Evolutionary conservation across 2,888 invertebrate genomes (phyloP).

Genomic region (Seladonia tumulorum): DNA sequence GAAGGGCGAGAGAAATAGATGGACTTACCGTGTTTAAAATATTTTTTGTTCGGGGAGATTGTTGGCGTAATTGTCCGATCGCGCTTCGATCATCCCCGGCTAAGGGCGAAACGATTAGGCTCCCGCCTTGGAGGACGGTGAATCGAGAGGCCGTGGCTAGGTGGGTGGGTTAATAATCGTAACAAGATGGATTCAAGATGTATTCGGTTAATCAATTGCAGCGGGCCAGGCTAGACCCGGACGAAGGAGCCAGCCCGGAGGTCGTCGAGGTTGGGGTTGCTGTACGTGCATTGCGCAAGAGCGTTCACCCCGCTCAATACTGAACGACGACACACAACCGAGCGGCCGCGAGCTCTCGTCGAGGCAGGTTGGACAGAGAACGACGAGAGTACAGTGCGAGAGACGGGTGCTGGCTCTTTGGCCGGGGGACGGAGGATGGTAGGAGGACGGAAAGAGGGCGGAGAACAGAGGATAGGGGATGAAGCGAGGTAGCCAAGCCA

Average conservation of each 20-base stretch:
- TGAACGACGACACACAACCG: conserved; percentile 67
- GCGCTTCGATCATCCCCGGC: background rate
- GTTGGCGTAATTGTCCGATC: background rate
- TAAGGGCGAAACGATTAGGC: background rate
- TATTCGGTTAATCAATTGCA: conserved; percentile 68
- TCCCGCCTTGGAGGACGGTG: background rate
- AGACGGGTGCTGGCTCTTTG: conserved; percentile 2
- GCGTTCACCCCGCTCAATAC: conserved; percentile 84
- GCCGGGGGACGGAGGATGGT: conserved; percentile 1
- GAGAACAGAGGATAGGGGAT: conserved; percentile 29
- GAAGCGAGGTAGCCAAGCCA: conserved; percentile 57
- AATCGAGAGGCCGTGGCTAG: background rate
- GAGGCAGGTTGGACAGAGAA: conserved; percentile 1
- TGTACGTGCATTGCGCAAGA: conserved; percentile 82
- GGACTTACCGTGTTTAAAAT: background rate
- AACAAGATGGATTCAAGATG: conserved; percentile 23
- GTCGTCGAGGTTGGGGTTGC: conserved; percentile 72
- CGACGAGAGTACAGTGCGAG: background rate
- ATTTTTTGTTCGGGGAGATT: background rate
- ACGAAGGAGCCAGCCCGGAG: conserved; percentile 68
- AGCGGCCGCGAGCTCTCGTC: conserved; percentile 8
- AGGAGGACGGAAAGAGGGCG: conserved; percentile 16
- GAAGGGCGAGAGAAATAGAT: background rate
- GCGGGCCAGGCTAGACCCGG: conserved; percentile 56
- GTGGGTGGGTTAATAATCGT: background rate